Evolutionary conservation across 2,888 invertebrate species (phyloP).

Genomic region (Thymelicus lineola): DNA sequence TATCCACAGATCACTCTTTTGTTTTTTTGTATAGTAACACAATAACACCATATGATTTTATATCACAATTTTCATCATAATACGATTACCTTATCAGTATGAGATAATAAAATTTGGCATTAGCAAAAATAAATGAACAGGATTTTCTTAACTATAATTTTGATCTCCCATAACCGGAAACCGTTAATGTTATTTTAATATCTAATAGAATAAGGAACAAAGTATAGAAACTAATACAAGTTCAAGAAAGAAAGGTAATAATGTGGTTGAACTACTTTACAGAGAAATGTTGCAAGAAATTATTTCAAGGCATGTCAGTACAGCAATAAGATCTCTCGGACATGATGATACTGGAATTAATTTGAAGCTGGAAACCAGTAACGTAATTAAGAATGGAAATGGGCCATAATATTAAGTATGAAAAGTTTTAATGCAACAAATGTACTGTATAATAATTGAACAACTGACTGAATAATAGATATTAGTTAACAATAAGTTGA

Average conservation of each 20-base stretch:
- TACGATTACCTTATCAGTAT: no score
- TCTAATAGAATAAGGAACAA: not conserved
- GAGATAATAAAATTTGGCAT: not conserved
- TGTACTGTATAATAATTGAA: no score
- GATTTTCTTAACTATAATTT: not conserved
- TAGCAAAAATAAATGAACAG: not conserved
- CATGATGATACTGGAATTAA: conserved; percentile 12
- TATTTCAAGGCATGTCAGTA: conserved; percentile 16
- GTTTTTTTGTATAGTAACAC: no score
- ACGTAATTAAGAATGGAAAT: conserved; percentile 1
- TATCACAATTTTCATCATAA: no score
- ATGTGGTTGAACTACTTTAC: conserved; percentile 20
- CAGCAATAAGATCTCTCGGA: conserved; percentile 12
- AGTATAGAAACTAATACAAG: conserved; percentile 15
- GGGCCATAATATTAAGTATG: not conserved
- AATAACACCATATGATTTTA: no score
- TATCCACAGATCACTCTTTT: no score
- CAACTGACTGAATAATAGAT: no score
- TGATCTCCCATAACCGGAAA: not conserved
- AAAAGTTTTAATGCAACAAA: not conserved
- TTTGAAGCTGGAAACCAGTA: conserved; percentile 3
- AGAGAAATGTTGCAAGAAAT: conserved; percentile 30
- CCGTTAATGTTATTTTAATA: not conserved
- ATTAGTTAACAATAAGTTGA: no score
- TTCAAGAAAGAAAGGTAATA: conserved; percentile 22